Base-by-base conservation (phyloP, 2,797 vertebrate species). In the Coilia nasus region DNA sequence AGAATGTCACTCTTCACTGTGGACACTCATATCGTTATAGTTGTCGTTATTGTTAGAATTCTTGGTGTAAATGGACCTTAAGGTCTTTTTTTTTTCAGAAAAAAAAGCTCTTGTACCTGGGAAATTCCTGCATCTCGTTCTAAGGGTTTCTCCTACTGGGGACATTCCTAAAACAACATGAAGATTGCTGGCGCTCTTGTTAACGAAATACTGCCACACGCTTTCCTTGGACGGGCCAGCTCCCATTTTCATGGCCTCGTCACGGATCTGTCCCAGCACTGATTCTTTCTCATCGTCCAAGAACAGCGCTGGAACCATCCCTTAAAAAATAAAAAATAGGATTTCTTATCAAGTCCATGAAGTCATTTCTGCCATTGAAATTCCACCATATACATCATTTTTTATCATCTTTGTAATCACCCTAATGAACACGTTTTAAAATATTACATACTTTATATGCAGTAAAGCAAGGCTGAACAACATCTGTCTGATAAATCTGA, bases 161-260 rank as follows among this genome's bases (percentile, higher is more conserved):
- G 98, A 99, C 98, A 99, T 98, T 92, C 97, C 96, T 87, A 99
- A 93, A 83, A 99, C 96, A 19, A 99, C 95, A 89, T 99, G 98
- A 71, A 99, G 95, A 90, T 99, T 99, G 91, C 94, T 96, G 87
- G 97, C 95, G 5, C 98, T 97, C 93, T 98, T 99, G 91, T 94
- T 98, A 83, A 99, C 94, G 57, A 99, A 99, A 92, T 96, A 99
- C 28, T 97, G 97, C 98, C 98, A 99, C 89, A 99, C 83, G 0
- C 96, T 97, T 87, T 99, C 97, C 93, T 98, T 99, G 78, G 97
- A 96, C 0, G 94, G 93, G 21, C 94, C 95, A 2, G 86, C 41
- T 0, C 97, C 98, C 81, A 89, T 94, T 90, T 94, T 96, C 82
- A 94, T 75, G 84, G 98, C 97, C 89, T 99, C 98, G 0, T 95